Conservation (phyloP, 2,888 invertebrate genomes). For the Leistus spinibarbis region DNA sequence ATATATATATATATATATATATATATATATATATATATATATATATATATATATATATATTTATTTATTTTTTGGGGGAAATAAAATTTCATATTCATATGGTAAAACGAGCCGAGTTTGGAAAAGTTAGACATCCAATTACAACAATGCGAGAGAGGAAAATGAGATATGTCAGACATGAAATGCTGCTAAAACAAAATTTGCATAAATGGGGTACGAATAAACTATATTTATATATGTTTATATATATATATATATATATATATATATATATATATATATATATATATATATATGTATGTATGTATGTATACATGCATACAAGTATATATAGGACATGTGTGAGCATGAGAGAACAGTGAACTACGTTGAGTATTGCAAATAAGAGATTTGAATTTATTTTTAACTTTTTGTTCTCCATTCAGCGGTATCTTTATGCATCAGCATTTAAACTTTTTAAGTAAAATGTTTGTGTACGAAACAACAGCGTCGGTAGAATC, state of each 20-base stretch:
- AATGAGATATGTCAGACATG: slow-evolving; percentile 36
- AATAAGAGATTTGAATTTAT: not conserved
- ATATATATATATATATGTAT: slow-evolving; percentile 18
- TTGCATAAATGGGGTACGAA: slow-evolving; percentile 26
- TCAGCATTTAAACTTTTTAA: not conserved
- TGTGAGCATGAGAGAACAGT: not conserved
- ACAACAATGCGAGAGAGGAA: slow-evolving; percentile 33
- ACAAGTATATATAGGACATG: not conserved
- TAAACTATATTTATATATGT: slow-evolving; percentile 3
- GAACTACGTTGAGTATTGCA: not conserved
- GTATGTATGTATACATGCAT: not conserved
- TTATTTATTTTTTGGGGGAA: slow-evolving; percentile 6
- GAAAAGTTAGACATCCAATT: slow-evolving; percentile 36
- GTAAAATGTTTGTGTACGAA: not conserved
- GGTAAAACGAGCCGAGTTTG: slow-evolving; percentile 24
- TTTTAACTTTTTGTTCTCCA: slow-evolving; percentile 5
- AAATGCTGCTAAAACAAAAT: slow-evolving; percentile 34
- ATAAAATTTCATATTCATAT: slow-evolving; percentile 35
- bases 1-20: too few relatives aligned
- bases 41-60: too few relatives aligned
- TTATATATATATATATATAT: slow-evolving; percentile 9
- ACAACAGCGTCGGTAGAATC: not conserved
- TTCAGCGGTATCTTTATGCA: not conserved
- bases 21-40: too few relatives aligned
- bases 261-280: slow-evolving; percentile 11